Conservation (phyloP, 1,140 invertebrate genomes). For the Choristoneura fumiferana region DNA sequence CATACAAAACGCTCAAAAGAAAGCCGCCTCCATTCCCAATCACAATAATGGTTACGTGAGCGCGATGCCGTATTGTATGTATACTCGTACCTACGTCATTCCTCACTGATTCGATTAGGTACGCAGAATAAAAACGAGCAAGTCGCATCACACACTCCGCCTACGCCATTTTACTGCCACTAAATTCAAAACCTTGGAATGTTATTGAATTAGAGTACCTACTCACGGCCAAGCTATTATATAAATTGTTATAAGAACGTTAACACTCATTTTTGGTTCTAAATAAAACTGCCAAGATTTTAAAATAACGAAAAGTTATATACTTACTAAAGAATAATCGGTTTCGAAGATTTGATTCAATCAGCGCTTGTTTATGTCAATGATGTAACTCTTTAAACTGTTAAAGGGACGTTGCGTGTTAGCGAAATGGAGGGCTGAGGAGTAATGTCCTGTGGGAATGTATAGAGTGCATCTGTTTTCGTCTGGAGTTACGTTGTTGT, state of each 20-base stretch:
- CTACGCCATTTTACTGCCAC: not conserved
- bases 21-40: not conserved
- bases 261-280: no score
- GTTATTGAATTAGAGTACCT: not conserved
- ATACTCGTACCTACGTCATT: slow-evolving; percentile 15
- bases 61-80: slow-evolving; percentile 13
- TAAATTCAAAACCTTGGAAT: not conserved
- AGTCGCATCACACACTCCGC: not conserved
- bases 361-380: not conserved
- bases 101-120: slow-evolving; percentile 18
- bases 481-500: no score
- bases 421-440: slow-evolving; percentile 5
- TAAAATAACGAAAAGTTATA: no score
- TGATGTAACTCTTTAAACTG: not conserved
- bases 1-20: no score
- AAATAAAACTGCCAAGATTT: no score
- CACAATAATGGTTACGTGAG: slow-evolving; percentile 17
- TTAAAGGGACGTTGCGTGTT: not conserved
- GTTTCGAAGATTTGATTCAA: not conserved
- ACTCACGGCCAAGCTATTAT: not conserved
- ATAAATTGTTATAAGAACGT: no score
- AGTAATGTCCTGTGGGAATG: slow-evolving; percentile 32
- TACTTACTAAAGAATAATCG: no score
- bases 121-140: slow-evolving; percentile 2
- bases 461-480: no score